Evolutionary conservation across 2,797 vertebrate species (phyloP), one percentile per base, ranked within the genome.

Genomic region (Trachops cirrhosus): DNA sequence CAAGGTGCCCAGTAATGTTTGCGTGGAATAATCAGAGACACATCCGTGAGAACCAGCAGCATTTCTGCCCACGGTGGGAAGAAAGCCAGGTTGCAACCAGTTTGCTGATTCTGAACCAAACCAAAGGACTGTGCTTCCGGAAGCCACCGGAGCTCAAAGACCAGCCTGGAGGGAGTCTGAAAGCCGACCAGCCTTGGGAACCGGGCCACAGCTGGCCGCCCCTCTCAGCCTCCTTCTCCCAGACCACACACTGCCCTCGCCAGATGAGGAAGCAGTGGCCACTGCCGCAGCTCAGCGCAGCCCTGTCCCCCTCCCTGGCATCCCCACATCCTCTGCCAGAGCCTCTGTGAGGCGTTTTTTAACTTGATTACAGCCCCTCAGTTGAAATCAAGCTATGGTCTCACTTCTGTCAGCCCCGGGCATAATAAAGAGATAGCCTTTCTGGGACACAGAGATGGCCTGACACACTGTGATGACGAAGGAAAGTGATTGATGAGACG

Each of bases 401-500:
- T 39, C 8, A 5, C 62, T 3, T 10, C 37, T 16, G 29, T 11
- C 1, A 0, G 34, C 26, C 2, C 6, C 3, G 41, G 64, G 29
- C 19, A 0, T 39, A 19, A 37, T 7, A 19, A 39, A 21, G 57
- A 34, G 19, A 39, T 0, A 6, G 62, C 39, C 86, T 32, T 2
- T 32, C 34, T 22, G 57, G 67, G 24, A 34, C 4, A 0, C 2
- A 19, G 10, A 32, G 37, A 7, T 41, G 3, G 0, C 50, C 77
- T 26, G 3, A 32, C 1, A 0, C 1, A 18, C 34, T 2, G 4
- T 9, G 70, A 62, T 2, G 9, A 7, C 48, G 29, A 18, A 74
- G 54, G 59, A 15, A 57, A 79, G 41, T 0, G 18, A 39, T 24
- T 4, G 0, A 3, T 1, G 3, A 0, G 26, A 48, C 10, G 24